Percentiles rank a stretch among this genome's conserved stretches.
Conservation (phyloP, 2,797 vertebrate genomes). For the Argentina silus region DNA sequence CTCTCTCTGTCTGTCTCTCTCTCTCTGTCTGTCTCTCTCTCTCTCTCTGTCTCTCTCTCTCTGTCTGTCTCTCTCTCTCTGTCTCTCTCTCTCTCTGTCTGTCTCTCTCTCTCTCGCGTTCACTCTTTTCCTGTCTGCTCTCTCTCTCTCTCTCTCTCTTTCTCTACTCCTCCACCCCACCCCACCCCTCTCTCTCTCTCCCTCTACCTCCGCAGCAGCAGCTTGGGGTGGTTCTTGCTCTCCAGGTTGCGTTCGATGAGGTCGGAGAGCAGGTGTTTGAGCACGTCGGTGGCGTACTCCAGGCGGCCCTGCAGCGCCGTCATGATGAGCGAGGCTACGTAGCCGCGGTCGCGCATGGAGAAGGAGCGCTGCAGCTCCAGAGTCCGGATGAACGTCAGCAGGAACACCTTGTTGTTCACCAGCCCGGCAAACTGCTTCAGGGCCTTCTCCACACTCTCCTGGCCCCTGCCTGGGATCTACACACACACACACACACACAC, state of each 20-base stretch:
- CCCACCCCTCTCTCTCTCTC: background rate
- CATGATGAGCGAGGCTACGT: constrained; percentile 96
- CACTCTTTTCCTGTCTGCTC: constrained; percentile 66
- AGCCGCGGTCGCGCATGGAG: constrained; percentile 96
- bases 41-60: constrained; percentile 48
- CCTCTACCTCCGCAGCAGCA: constrained; percentile 90
- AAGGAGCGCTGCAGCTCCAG: constrained; percentile 94
- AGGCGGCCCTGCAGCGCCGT: constrained; percentile 90
- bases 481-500: constrained; percentile 16
- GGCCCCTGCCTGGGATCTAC: constrained; percentile 90
- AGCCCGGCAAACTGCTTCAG: constrained; percentile 94
- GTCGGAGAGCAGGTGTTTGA: constrained; percentile 94
- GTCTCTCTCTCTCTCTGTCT: background rate
- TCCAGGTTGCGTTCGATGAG: constrained; percentile 96
- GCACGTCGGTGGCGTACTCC: constrained; percentile 93
- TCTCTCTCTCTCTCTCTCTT: constrained; percentile 43
- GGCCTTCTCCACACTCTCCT: constrained; percentile 93
- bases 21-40: constrained; percentile 45
- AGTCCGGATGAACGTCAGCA: constrained; percentile 94
- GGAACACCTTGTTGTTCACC: constrained; percentile 95
- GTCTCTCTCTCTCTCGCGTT: constrained; percentile 50
- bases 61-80: background rate
- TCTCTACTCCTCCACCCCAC: background rate
- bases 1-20: constrained; percentile 18
- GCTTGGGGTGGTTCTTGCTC: constrained; percentile 97